Conservation (phyloP, 1,140 invertebrate species). For the Meloidogyne exigua region DNA sequence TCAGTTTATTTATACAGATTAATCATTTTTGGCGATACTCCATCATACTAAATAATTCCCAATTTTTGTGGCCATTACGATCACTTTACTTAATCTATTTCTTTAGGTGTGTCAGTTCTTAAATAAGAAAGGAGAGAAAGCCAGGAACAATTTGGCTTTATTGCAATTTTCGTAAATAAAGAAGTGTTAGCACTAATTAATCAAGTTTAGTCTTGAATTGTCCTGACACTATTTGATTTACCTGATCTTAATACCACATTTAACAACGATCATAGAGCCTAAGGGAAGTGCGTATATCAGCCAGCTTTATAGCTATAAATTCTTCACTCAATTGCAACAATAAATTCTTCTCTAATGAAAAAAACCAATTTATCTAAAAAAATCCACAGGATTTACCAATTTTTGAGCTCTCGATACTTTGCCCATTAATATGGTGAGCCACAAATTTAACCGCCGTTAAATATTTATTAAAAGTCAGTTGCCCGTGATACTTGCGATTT, state of each 20-base stretch:
- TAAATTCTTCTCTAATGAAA: not conserved
- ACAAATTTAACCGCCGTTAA: not conserved
- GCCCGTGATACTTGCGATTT: not conserved
- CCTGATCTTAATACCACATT: not conserved
- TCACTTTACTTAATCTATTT: not conserved
- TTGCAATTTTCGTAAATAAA: slow-evolving; percentile 5
- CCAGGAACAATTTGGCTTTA: not conserved
- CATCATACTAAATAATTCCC: not conserved
- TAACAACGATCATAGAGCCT: not conserved
- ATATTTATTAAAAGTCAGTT: not conserved
- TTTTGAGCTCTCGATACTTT: not conserved
- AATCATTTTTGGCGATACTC: not conserved
- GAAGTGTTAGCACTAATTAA: not conserved
- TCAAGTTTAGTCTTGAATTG: not conserved
- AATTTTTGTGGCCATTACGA: not conserved
- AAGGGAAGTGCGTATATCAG: not conserved
- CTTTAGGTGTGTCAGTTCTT: not conserved
- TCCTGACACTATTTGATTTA: not conserved
- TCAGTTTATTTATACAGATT: not conserved
- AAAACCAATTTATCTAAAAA: not conserved
- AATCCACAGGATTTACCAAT: not conserved
- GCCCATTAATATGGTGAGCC: not conserved
- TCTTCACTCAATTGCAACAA: not conserved
- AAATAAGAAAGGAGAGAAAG: not conserved
- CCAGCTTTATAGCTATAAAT: not conserved